Percentiles rank a stretch among this genome's conserved stretches.
These are phyloP conservation scores for Aurelia sp. DNA, from an alignment of 30 jellyfish, hydroid and myxozoan species.

Conservation along the genomic window DNA sequence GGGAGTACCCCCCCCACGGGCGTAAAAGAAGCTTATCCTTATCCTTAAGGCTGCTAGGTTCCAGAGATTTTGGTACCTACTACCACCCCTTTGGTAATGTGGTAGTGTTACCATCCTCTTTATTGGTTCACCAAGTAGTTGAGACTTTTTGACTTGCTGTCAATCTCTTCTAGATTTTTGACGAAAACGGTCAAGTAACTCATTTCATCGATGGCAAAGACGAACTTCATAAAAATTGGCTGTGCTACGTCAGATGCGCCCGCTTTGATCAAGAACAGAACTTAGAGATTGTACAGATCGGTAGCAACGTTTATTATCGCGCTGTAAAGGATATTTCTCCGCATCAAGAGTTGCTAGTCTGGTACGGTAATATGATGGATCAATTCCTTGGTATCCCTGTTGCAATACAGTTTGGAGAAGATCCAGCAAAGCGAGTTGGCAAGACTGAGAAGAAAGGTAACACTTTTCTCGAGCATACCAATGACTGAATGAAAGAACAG, in stretches of 20 bases:
- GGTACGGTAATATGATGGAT: slow-evolving; percentile 71
- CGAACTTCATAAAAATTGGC: slow-evolving; percentile 79
- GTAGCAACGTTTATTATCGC: slow-evolving; percentile 63
- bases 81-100: no score
- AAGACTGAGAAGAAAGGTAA: slow-evolving; percentile 62
- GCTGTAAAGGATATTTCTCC: slow-evolving; percentile 88
- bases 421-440: no score
- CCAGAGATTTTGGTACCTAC: no score
- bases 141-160: neutral
- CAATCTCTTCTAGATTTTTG: slow-evolving; percentile 61
- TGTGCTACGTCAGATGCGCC: slow-evolving; percentile 81
- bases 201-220: slow-evolving; percentile 78
- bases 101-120: no score
- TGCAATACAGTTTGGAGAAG: slow-evolving; percentile 3
- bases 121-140: neutral
- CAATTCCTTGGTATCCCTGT: slow-evolving; percentile 88
- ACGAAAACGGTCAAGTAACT: slow-evolving; percentile 57
- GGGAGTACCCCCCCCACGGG: no score
- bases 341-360: slow-evolving; percentile 82
- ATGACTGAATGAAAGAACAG: no score
- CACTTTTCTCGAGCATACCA: no score
- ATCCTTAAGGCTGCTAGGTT: no score
- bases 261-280: slow-evolving; percentile 87
- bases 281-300: slow-evolving; percentile 76
- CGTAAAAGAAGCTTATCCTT: no score